Base-by-base conservation (phyloP, 2,888 invertebrate genomes). In the Galerucella nymphaeae region DNA sequence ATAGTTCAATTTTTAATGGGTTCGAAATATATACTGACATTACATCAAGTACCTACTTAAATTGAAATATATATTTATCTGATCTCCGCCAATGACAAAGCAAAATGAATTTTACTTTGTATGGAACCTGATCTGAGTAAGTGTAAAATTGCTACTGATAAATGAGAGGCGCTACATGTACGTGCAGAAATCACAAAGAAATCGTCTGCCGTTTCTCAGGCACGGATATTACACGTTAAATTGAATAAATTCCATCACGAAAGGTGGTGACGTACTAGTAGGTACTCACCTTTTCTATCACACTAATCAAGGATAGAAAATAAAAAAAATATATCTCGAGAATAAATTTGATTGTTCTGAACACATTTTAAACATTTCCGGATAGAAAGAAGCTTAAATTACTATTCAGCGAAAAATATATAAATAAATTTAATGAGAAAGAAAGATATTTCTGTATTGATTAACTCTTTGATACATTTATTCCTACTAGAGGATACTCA, bases 241-340 rank as follows among this genome's bases (percentile, higher is more conserved):
- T 84, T 82, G 83, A 83, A 83, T 81, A 79, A 82, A 84, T 84
- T 83, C 84, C 83, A 78, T 81, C 84, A 84, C 84, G 84, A 79
- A 76, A 71, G 73, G 16, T 10, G 30, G 10, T 30, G 30, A 80
- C 71, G 50, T 62, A 69, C 61, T 38, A 53, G 61, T 13, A 48
- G 50, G 76, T 76, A 75, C 75, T 78, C 16, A 48, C 30, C 61
- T 67, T 59, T 67, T 59, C 18, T n/a, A 30, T 48, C 14, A 18
- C 62, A 62, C 41, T 14, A 16, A 59, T 59, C 59, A 50, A 41
- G 11, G 2, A 50, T 53, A n/a, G 9, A 18, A 1, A 11, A 65
- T 50, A 20, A 23, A 63, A 13, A 20, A 48, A 63, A 30, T 30
- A 30, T 14, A 13, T 45, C 13, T 45, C 45, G 14, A 13, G 45